Conservation (phyloP, 2,888 invertebrate genomes). For the Byasa hedistus region DNA sequence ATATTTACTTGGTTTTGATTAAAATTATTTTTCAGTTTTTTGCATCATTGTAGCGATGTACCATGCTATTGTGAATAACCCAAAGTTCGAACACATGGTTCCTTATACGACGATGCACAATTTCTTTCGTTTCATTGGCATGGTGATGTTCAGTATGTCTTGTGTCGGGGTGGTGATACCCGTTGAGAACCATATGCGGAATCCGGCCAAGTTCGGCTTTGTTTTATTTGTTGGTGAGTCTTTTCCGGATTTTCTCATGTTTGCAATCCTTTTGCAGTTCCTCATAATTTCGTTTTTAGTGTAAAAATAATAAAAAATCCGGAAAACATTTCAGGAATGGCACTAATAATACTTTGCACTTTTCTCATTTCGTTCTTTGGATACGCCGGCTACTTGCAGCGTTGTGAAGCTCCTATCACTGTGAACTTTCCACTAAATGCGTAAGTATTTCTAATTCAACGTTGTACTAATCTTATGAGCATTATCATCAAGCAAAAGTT, state of each 20-base stretch:
- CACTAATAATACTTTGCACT: conserved; percentile 37
- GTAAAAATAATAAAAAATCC: no score
- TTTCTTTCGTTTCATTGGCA: conserved; percentile 67
- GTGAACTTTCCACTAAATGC: conserved; percentile 59
- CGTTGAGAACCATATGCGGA: conserved; percentile 61
- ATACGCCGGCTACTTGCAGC: conserved; percentile 48
- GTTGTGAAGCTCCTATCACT: conserved; percentile 55
- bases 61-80: conserved; percentile 48
- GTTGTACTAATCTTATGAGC: no score
- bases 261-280: background rate
- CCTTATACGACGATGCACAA: conserved; percentile 27
- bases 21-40: conserved; percentile 53
- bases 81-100: conserved; percentile 41
- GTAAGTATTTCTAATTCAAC: conserved; percentile 45
- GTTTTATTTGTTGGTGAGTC: conserved; percentile 47
- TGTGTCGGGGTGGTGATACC: conserved; percentile 60
- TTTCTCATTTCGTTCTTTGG: conserved; percentile 54
- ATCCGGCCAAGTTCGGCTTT: conserved; percentile 46
- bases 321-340: conserved; percentile 53
- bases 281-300: background rate
- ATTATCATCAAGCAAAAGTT: no score
- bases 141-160: conserved; percentile 79
- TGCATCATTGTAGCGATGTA: conserved; percentile 46
- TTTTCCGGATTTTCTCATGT: background rate
- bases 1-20: no score